Base-by-base conservation (phyloP, 2,113 vertebrate genomes). In the Zapus hudsonius region DNA sequence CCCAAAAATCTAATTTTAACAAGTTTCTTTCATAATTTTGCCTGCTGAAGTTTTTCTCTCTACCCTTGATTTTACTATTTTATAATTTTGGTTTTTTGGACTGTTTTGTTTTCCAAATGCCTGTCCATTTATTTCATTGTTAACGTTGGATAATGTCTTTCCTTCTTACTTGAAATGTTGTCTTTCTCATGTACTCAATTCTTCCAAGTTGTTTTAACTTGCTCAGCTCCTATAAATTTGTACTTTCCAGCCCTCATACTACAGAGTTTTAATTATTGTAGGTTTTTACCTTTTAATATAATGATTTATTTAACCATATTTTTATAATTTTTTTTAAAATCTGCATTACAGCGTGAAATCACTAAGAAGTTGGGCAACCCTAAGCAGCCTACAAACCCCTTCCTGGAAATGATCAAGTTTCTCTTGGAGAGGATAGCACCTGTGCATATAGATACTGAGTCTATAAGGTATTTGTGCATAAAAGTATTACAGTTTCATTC, bases 341-440 rank as follows among this genome's bases (percentile, higher is more conserved):
- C 66, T 98, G 0, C n/a, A 22, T 98, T 98, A 82, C 97, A 99
- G 98, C 98, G 98, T 95, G 98, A 99, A 97, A 98, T 99, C 96
- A 98, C 98, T 63, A 99, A 98, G 97, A 98, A 98, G 95, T 90
- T 99, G 97, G 98, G 98, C 79, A 98, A 98, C 92, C 98, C 98
- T 76, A 99, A 99, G 85, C 99, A 99, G 82, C 98, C 98, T 92
- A 99, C 98, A 95, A 99, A 99, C 95, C 99, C 99, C 55, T 99
- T 99, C 94, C 93, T 99, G 95, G 98, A 99, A 97, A 99, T 99
- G 99, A 98, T 99, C 95, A 99, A 99, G 90, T 99, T 99, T 97
- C 98, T 99, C 86, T 96, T 99, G 86, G 99, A 99, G 96, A 98
- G 99, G 92, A 99, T 99, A 94, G 98, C 98, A 57, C 98, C 98